Evolutionary conservation across 2,113 vertebrate species (phyloP), one percentile per base, ranked within the genome.

Genomic region (Natator depressus): DNA sequence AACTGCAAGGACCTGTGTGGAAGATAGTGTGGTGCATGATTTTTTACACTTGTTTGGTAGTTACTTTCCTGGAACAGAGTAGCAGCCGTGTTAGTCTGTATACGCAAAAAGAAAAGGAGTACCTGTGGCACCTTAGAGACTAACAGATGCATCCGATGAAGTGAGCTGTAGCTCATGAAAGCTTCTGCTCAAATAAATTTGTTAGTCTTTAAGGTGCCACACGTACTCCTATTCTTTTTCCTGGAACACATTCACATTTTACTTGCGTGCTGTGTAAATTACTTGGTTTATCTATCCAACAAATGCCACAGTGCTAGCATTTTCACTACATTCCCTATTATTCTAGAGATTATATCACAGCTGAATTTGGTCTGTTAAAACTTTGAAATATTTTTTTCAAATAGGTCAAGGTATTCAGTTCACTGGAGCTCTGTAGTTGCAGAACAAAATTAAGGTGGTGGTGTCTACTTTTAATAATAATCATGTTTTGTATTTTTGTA

Each of bases 401-500:
- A 0, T 76, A 29, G 78, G 17, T 10, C 31, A 35, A n/a, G 16
- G 13, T 50, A 87, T 80, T 91, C 55, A 1, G 46, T 86, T 85
- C 89, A 31, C 53, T 93, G 75, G 47, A 59, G 78, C 54, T 84
- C 22, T 92, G 53, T 82, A 93, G 62, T 20, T 93, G 38, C 62
- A 88, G 51, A 95, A 57, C 5, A 82, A 55, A 90, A 82, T 55
- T 50, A 31, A 38, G 89, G 87, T 94, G 65, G 25, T 91, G 29
- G 24, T 93, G 14, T 81, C 50, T 92, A 42, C 10, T 49, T 1
- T 0, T 94, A 84, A 93, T 88, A 11, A 31, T 53, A 80, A 27
- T 80, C 22, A 20, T 91, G 12, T 84, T 80, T 84, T 89, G 81
- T 91, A 65, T 49, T 94, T 95, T 88, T 92, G 35, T 35, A 87